A percentile compares a stretch with the other conserved stretches of the same genome.
Conservation (phyloP, 2,888 invertebrate species). For the Conops quadrifasciatus region DNA sequence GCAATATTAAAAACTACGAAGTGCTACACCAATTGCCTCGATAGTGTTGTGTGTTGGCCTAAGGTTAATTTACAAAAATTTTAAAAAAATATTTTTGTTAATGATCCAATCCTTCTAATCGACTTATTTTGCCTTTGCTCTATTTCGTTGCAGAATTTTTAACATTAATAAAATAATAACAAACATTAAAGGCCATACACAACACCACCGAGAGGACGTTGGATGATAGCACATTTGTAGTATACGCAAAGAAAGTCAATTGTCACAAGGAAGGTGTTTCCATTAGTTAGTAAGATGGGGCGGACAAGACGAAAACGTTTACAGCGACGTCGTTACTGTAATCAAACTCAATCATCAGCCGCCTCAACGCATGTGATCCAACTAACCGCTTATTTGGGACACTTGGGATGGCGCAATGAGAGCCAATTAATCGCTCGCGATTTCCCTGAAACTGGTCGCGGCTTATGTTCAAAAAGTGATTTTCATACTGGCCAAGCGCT, state of each 20-base stretch:
- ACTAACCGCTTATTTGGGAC: conserved; percentile 50
- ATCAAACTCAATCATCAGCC: neutral
- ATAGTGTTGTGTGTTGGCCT: conserved; percentile 23
- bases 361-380: conserved; percentile 30
- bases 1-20: neutral
- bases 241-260: neutral
- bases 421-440: conserved; percentile 69
- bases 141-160: conserved; percentile 55
- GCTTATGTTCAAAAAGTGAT: conserved; percentile 71
- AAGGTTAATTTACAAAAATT: neutral
- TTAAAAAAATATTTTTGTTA: neutral
- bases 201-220: conserved; percentile 42
- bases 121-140: conserved; percentile 9
- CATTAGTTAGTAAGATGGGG: conserved; percentile 48
- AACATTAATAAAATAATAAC: conserved; percentile 36
- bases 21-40: conserved; percentile 8
- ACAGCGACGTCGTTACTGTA: conserved; percentile 41
- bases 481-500: conserved; percentile 70
- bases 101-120: conserved; percentile 6
- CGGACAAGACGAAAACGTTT: conserved; percentile 54
- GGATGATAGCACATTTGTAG: neutral
- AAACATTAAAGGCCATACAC: conserved; percentile 46
- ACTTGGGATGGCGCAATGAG: conserved; percentile 69
- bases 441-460: conserved; percentile 77
- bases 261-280: neutral